A percentile compares a stretch with the other conserved stretches of the same genome.
These are phyloP conservation scores for Stenodema calcarata DNA, from an alignment of 2,888 invertebrate genomes.

Conservation along the genomic window DNA sequence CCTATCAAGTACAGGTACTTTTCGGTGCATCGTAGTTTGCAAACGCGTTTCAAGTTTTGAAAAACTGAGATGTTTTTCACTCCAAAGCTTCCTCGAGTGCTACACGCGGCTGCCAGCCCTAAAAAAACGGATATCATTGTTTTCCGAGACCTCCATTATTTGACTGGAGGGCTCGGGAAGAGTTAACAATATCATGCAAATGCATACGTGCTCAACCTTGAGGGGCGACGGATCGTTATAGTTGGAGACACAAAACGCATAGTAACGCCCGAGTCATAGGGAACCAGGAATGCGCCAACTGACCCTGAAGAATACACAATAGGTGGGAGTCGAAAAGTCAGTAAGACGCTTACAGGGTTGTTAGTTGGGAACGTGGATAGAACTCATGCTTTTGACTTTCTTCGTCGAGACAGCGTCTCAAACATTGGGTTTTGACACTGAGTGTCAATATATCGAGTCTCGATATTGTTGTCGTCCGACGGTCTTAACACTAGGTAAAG, in stretches of 20 bases:
- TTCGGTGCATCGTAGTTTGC: too few relatives aligned
- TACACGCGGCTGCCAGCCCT: not conserved
- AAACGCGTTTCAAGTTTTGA: too few relatives aligned
- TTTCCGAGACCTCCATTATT: not conserved
- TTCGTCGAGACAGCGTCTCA: too few relatives aligned
- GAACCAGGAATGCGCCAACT: not conserved
- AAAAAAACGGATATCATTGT: not conserved
- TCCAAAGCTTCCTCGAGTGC: too few relatives aligned
- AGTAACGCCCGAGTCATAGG: not conserved
- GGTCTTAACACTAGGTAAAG: too few relatives aligned
- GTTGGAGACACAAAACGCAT: slow-evolving; percentile 5
- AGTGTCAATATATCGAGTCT: too few relatives aligned
- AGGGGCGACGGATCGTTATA: slow-evolving; percentile 2
- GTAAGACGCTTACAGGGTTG: not conserved
- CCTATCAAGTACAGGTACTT: too few relatives aligned
- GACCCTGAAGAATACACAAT: not conserved
- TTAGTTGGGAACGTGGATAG: too few relatives aligned
- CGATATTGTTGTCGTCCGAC: too few relatives aligned
- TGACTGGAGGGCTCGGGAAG: not conserved
- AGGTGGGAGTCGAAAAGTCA: not conserved
- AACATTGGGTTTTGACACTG: too few relatives aligned
- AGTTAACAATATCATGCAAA: slow-evolving; percentile 5
- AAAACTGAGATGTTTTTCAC: too few relatives aligned
- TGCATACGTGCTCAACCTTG: slow-evolving; percentile 11
- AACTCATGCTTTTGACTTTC: too few relatives aligned